Evolutionary conservation across 2,113 vertebrate genomes (phyloP).

Genomic region (Mionectes macconnelli): DNA sequence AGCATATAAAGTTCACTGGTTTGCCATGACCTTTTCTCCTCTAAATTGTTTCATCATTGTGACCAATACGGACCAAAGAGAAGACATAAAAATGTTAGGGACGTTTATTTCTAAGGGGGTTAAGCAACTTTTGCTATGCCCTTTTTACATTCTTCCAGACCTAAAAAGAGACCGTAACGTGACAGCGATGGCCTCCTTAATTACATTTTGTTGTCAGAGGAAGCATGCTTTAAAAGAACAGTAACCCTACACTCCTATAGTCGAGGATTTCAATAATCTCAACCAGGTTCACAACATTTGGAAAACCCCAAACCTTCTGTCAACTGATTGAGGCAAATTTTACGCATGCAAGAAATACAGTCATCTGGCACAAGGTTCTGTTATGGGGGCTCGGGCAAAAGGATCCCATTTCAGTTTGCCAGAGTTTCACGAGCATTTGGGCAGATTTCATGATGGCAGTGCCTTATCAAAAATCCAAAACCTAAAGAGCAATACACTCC

Average conservation of each 20-base stretch:
- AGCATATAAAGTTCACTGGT: constrained; percentile 54
- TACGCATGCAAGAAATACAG: constrained; percentile 19
- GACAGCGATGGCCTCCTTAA: constrained; percentile 58
- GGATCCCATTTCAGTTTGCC: constrained; percentile 39
- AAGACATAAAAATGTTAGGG: constrained; percentile 52
- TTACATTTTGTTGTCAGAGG: constrained; percentile 71
- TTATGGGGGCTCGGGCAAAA: neutral
- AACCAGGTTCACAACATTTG: constrained; percentile 63
- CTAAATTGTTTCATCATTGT: constrained; percentile 71
- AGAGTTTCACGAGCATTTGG: constrained; percentile 23
- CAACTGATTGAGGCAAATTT: constrained; percentile 15
- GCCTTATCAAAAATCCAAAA: neutral
- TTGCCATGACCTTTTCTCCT: constrained; percentile 64
- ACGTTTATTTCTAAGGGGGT: constrained; percentile 43
- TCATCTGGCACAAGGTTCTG: constrained; percentile 23
- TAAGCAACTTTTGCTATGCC: constrained; percentile 54
- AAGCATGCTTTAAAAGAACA: constrained; percentile 61
- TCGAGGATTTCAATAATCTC: constrained; percentile 51
- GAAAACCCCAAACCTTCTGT: constrained; percentile 51
- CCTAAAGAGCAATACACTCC: neutral
- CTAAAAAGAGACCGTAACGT: constrained; percentile 50
- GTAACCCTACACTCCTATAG: constrained; percentile 54
- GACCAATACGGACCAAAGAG: constrained; percentile 47
- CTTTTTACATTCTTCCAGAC: constrained; percentile 49
- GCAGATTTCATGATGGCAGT: neutral